Conservation (phyloP, 2,797 vertebrate species). For the Arnoldichthys spilopterus region DNA sequence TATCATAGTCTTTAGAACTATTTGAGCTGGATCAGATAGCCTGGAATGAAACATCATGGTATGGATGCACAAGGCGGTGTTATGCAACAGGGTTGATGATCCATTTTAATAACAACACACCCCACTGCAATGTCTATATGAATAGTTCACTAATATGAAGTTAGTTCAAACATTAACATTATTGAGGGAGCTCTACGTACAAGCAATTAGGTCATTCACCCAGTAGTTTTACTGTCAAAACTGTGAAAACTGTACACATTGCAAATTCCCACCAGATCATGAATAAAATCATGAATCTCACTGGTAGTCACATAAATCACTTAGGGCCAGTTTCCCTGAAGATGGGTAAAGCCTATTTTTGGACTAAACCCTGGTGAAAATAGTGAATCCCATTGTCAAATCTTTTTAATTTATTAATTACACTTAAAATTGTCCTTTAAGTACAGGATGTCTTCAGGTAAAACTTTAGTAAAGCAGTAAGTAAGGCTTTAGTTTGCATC, state of each 20-base stretch:
- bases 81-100: background rate
- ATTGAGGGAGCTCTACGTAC: background rate
- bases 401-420: too few relatives aligned
- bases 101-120: background rate
- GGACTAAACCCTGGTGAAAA: too few relatives aligned
- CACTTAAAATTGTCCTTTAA: too few relatives aligned
- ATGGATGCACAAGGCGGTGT: background rate
- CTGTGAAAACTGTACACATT: too few relatives aligned
- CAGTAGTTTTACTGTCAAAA: too few relatives aligned
- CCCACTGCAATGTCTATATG: background rate
- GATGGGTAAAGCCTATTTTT: too few relatives aligned
- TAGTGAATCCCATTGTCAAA: too few relatives aligned
- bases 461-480: too few relatives aligned
- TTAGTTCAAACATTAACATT: background rate
- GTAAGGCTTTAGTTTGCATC: too few relatives aligned
- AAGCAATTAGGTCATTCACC: background rate
- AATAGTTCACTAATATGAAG: background rate
- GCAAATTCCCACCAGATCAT: background rate
- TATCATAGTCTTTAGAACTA: background rate
- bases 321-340: background rate
- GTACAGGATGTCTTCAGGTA: too few relatives aligned
- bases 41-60: too few relatives aligned
- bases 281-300: background rate
- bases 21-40: background rate
- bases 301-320: background rate